A percentile compares a stretch with the other conserved stretches of the same genome.
Evolutionary conservation across 37 sponge, comb jelly and placozoan genomes (phyloP).

Genomic region (Ephydatia muelleri): DNA sequence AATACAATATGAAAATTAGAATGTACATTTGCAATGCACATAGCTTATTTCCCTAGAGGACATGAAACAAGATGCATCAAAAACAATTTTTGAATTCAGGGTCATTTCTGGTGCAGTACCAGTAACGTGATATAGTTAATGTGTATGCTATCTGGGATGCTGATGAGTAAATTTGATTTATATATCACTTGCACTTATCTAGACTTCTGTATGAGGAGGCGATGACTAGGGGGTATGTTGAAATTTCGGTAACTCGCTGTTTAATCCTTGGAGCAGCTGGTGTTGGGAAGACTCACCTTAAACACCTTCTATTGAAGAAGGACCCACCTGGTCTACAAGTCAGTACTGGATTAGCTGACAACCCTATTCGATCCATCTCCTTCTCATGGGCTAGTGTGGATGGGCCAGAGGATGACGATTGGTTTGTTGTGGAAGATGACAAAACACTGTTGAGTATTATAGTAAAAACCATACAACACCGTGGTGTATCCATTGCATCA

Average conservation of each 20-base stretch:
- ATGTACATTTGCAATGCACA: too few relatives aligned
- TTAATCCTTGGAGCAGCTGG: neutral
- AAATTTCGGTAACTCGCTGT: neutral
- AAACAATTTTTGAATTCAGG: too few relatives aligned
- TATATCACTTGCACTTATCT: too few relatives aligned
- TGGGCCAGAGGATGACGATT: neutral
- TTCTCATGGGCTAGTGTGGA: neutral
- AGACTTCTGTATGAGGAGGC: neutral
- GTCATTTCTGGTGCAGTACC: too few relatives aligned
- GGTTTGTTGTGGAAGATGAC: neutral
- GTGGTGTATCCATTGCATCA: neutral
- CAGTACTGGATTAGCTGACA: neutral
- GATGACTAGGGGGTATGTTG: neutral
- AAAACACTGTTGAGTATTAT: neutral
- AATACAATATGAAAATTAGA: too few relatives aligned
- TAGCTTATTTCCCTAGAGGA: too few relatives aligned
- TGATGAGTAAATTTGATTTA: too few relatives aligned
- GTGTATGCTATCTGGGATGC: too few relatives aligned
- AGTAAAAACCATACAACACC: neutral
- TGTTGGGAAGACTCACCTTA: neutral
- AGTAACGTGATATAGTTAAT: too few relatives aligned
- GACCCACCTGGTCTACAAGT: neutral
- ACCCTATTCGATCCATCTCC: neutral
- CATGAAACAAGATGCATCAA: too few relatives aligned
- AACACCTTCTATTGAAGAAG: neutral